Conservation (phyloP, 2,797 vertebrate species). For the Prionace glauca region DNA sequence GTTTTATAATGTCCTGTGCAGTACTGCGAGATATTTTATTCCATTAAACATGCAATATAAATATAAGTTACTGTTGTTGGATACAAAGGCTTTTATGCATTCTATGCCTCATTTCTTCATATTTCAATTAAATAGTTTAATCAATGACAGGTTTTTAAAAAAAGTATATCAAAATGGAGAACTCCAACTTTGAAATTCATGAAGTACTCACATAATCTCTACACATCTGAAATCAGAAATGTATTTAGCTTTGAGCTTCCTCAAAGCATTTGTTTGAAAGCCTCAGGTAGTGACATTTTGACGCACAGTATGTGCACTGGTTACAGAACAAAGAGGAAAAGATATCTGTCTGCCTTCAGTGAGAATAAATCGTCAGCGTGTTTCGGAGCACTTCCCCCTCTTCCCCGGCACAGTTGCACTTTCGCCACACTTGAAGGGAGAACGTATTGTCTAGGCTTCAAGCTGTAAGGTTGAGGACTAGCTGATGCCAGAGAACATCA, state of each 20-base stretch:
- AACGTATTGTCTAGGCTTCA: neutral
- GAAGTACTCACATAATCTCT: neutral
- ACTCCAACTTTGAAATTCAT: neutral
- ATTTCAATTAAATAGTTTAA: neutral
- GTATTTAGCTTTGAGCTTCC: neutral
- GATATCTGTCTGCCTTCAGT: neutral
- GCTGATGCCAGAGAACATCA: neutral
- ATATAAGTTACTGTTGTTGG: neutral
- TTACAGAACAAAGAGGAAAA: neutral
- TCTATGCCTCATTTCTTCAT: neutral
- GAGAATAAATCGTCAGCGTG: neutral
- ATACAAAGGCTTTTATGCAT: neutral
- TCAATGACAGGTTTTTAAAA: neutral
- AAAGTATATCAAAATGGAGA: neutral
- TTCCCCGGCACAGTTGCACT: neutral
- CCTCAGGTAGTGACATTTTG: neutral
- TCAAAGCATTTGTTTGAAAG: conserved; percentile 2
- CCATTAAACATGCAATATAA: too few species aligned
- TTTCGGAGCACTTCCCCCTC: neutral
- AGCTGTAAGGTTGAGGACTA: neutral
- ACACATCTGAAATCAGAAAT: conserved; percentile 7
- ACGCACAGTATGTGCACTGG: conserved; percentile 3
- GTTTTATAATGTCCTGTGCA: neutral
- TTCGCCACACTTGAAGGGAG: neutral
- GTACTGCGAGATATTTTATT: neutral